Evolutionary conservation across 2,113 vertebrate genomes (phyloP).

Genomic region (Oxygymnocypris stewartii): DNA sequence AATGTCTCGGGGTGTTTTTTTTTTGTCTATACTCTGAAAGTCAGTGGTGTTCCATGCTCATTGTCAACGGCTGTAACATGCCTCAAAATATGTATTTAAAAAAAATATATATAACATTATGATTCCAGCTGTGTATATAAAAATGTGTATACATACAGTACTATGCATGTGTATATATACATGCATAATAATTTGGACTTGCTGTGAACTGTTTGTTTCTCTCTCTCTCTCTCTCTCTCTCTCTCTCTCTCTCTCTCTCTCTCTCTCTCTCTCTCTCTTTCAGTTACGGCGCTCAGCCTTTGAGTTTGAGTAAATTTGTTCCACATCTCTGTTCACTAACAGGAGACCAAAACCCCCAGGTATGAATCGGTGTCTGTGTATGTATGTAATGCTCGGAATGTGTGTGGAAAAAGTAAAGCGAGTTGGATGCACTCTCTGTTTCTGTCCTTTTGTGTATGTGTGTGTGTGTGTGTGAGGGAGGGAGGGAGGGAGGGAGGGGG

Average conservation of each 20-base stretch:
- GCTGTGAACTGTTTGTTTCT: neutral
- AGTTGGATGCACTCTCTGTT: neutral
- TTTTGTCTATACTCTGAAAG: neutral
- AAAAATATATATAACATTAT: no score
- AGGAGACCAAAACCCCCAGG: slow-evolving; percentile 94
- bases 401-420: slow-evolving; percentile 10
- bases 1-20: neutral
- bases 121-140: no score
- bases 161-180: neutral
- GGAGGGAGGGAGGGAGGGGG: neutral
- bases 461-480: neutral
- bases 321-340: slow-evolving; percentile 86
- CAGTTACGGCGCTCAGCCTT: slow-evolving; percentile 83
- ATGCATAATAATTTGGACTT: neutral
- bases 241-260: no score
- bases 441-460: neutral
- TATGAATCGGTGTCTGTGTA: slow-evolving; percentile 55
- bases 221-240: no score
- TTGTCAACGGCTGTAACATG: neutral
- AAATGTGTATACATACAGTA: no score
- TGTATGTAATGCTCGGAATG: slow-evolving; percentile 36
- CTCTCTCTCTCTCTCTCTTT: neutral
- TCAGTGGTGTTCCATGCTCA: neutral
- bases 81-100: neutral
- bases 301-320: slow-evolving; percentile 91